Evolutionary conservation across 2,888 invertebrate genomes (phyloP), one percentile per base, ranked within the genome.

Genomic region (Dimorphilus gyrociliatus): DNA sequence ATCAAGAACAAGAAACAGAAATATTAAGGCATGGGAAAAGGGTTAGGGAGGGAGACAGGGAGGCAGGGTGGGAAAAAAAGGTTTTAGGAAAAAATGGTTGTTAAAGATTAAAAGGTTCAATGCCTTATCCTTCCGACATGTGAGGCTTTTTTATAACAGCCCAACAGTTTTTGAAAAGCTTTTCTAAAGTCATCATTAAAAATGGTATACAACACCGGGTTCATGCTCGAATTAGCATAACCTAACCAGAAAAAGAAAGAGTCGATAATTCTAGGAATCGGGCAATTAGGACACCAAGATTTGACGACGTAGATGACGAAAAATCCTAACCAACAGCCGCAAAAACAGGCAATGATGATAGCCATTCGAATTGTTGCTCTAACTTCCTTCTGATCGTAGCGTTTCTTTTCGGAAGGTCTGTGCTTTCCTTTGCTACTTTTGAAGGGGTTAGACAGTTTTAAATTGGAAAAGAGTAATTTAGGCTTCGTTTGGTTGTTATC

Each of bases 301-400:
- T 55, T 39, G 14, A 55, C 48, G 6, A 56, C 43, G 38, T 63
- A 63, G 49, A 59, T 53, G 29, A 55, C 48, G n/a, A 60, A 49
- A 42, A 63, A 63, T 12, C 61, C 61, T 34, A 62, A 47, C 61
- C 61, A 63, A 40, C 61, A 63, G 13, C 57, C 46, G 23, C 54
- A 51, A 40, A 63, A 63, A 34, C 51, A 53, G 2, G 54, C 55
- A 43, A 63, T 61, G 28, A 63, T 57, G 28, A 59, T 50, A 12
- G 57, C 53, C 60, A 62, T 60, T 4, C 59, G 45, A 33, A 59
- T 56, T 12, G 63, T 63, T 24, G 61, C 60, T 16, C 57, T 39
- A 32, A 54, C 51, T 37, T 63, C 63, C 2, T 57, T 40, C 23
- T 52, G 39, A 32, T 60, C 56, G 35, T 50, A 52, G 29, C 29